These are phyloP conservation scores for Griposia aprilina DNA, from an alignment of 2,888 invertebrate species.

Conservation along the genomic window DNA sequence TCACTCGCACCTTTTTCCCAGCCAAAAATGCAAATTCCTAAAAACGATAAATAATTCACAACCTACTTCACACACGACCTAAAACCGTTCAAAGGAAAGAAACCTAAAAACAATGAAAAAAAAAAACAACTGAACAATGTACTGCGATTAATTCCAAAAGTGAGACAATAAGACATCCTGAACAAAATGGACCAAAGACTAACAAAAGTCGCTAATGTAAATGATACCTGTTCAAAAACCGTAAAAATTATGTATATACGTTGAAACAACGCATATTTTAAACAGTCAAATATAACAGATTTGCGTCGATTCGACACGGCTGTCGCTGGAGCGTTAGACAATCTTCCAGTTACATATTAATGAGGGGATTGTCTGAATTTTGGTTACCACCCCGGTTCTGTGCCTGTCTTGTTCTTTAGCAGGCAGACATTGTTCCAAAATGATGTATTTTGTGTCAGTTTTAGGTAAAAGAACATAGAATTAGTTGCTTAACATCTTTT, in stretches of 20 bases:
- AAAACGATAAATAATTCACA: slow-evolving; percentile 58
- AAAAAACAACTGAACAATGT: slow-evolving; percentile 60
- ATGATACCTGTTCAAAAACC: slow-evolving; percentile 72
- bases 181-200: slow-evolving; percentile 65
- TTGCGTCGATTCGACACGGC: slow-evolving; percentile 80
- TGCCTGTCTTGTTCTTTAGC: slow-evolving; percentile 15
- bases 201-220: slow-evolving; percentile 69
- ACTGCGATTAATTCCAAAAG: slow-evolving; percentile 76
- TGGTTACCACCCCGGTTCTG: slow-evolving; percentile 52
- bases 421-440: slow-evolving; percentile 29
- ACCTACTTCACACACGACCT: slow-evolving; percentile 62
- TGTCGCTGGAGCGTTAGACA: slow-evolving; percentile 61
- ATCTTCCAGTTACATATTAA: slow-evolving; percentile 66
- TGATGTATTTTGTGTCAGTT: slow-evolving; percentile 44
- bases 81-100: slow-evolving; percentile 54
- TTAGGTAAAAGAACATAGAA: background rate
- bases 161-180: slow-evolving; percentile 63
- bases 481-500: slow-evolving; percentile 25
- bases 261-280: slow-evolving; percentile 67
- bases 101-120: slow-evolving; percentile 57
- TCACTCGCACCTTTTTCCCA: slow-evolving; percentile 31
- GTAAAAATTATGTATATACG: slow-evolving; percentile 83
- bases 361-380: slow-evolving; percentile 63
- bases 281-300: slow-evolving; percentile 82
- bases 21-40: slow-evolving; percentile 15